Base-by-base conservation (phyloP, 1,140 invertebrate genomes). In the Drosophila asahinai region DNA sequence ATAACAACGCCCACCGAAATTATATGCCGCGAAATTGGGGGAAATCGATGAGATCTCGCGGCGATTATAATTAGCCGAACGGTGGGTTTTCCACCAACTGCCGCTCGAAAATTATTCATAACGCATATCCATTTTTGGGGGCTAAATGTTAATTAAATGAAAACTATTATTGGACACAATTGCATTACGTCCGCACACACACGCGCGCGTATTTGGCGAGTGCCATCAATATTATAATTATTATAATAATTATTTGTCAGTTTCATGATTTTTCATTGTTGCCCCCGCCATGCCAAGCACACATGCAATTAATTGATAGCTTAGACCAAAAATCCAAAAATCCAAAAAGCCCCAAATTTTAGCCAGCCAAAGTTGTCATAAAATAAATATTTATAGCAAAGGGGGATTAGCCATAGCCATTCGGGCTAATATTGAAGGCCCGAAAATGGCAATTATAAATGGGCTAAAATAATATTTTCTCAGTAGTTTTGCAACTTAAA, bases 71-170 rank as follows among this genome's bases (percentile, higher is more conserved):
- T 54, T 60, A 48, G 17, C 30, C 36, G 38, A 47, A 54, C n/a
- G n/a, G 8, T 22, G 33, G 9, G 30, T 33, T 33, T 33, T 33
- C 33, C 11, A 7, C 17, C 27, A 30, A 38, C 55, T 68, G 63
- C 58, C 59, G 52, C 63, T 64, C 27, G 19, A 57, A 65, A 81
- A 84, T 84, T 86, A 81, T 84, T 86, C 80, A 86, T 80, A 87
- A 80, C 80, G 62, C 57, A 73, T 60, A 72, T 68, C 47, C 60
- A 83, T 63, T 86, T 73, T 67, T 36, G 33, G 27, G 48, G 55
- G 22, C 77, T 77, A 83, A 77, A 83, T 89, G 77, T 89, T 86
- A 86, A 86, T 89, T 87, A 86, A 86, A 86, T 89, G 80, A 71
- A 72, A 55, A 65, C 70, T 77, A 73, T 77, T 80, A 80, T 83